Conservation (phyloP, 2,888 invertebrate species). For the Cephus sareptanus region DNA sequence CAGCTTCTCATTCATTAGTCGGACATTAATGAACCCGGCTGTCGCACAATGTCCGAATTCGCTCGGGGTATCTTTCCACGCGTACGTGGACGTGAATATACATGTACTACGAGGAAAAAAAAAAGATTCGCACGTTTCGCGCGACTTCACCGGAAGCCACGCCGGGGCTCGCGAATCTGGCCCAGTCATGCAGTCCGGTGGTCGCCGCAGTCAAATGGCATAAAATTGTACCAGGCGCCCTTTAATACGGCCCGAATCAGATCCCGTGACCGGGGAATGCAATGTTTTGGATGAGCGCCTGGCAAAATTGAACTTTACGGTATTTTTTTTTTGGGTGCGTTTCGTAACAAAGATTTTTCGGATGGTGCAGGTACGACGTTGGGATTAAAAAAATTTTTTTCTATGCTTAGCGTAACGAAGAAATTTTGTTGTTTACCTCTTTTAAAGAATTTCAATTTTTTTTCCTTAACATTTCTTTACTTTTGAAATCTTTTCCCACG, state of each 20-base stretch:
- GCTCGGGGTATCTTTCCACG: too few species aligned
- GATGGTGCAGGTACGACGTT: background rate
- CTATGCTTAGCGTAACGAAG: too few species aligned
- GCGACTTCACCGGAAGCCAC: background rate
- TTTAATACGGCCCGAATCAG: slow-evolving; percentile 17
- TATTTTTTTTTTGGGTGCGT: slow-evolving; percentile 3
- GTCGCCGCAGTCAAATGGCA: slow-evolving; percentile 9
- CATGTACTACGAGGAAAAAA: background rate
- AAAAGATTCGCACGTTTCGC: background rate
- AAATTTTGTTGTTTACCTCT: too few species aligned
- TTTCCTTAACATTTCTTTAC: accelerated
- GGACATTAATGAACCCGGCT: too few species aligned
- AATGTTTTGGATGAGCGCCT: slow-evolving; percentile 36
- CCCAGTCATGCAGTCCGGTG: slow-evolving; percentile 9
- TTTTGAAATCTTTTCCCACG: too few species aligned
- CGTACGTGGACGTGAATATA: too few species aligned
- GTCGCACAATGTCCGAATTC: too few species aligned
- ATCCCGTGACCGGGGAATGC: slow-evolving; percentile 4
- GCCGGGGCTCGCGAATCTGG: background rate
- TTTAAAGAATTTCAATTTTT: too few species aligned
- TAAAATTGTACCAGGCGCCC: slow-evolving; percentile 31
- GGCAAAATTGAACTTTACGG: slow-evolving; percentile 30
- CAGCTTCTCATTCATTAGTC: too few species aligned
- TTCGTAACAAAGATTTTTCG: background rate
- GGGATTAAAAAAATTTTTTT: too few species aligned